Base-by-base conservation (phyloP, 2,113 vertebrate species). In the Pseudolaguvia tuberculata region DNA sequence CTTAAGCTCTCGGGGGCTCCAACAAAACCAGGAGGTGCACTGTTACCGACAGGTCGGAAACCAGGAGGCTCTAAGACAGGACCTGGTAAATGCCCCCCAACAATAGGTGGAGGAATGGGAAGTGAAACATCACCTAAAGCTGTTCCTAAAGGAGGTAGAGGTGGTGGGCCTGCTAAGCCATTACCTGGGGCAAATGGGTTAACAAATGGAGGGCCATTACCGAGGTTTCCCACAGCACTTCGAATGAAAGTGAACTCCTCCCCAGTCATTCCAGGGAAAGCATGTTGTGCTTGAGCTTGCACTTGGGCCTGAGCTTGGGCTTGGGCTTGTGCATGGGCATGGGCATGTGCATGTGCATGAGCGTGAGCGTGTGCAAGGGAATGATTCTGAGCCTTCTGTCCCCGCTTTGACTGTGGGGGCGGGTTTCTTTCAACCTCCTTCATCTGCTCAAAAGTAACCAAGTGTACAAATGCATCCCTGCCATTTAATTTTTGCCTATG, bases 401-500 rank as follows among this genome's bases (percentile, higher is more conserved):
- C 91, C 73, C 95, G 94, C 82, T 96, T 98, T 75, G 91, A 94
- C 88, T 96, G 95, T 18, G 93, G 90, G 0, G 94, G 93, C 59
- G 97, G 95, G 83, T 94, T 97, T 83, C 93, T 93, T 79, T 99
- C 95, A 83, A 97, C 93, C 70, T 96, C 97, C 84, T 93, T 95
- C 94, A 96, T 96, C 85, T 98, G 95, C 56, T 98, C 96, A 77
- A 91, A 84, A 42, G 94, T 94, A 75, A 98, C 90, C 80, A 98
- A 84, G 83, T 96, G 95, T 70, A 99, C 90, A 85, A 97, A 95
- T 71, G 95, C 95, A 88, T 99, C 95, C 78, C 97, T 94, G 57
- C 96, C 97, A 50, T 97, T 98, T 77, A 99, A 89, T 76, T 98
- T 98, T 85, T 98, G 97, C 78, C 95, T 94, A 84, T 99, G 96